Percentiles rank a stretch among this genome's conserved stretches.
Evolutionary conservation across 92 coral and sea anemone species (phyloP).

Genomic region (Galaxea fascicularis): DNA sequence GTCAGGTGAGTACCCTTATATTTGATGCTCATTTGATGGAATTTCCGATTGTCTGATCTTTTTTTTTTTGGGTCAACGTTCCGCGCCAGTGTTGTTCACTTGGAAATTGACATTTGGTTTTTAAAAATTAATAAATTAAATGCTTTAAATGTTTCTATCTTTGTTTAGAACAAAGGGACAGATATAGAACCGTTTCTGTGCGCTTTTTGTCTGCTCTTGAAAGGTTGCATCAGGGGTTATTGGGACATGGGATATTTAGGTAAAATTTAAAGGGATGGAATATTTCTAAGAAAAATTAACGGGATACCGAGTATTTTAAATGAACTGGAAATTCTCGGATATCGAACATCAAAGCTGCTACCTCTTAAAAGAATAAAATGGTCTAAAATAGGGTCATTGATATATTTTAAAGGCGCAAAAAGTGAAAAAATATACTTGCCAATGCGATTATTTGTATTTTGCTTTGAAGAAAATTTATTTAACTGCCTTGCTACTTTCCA

Average conservation of each 20-base stretch:
- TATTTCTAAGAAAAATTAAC: not conserved
- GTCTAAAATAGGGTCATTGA: no score
- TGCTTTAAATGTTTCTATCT: not conserved
- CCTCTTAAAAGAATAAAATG: no score
- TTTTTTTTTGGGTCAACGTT: no score
- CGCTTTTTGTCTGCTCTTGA: not conserved
- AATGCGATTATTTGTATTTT: no score
- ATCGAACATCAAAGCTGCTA: conserved; percentile 1
- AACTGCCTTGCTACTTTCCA: no score
- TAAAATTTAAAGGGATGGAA: no score
- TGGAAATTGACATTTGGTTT: no score
- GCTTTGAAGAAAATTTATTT: not conserved
- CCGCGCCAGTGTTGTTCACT: no score
- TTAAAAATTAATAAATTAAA: not conserved
- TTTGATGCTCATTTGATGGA: not conserved
- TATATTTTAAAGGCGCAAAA: no score
- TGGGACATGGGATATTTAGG: not conserved
- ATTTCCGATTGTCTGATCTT: not conserved
- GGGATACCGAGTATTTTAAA: not conserved
- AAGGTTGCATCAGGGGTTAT: not conserved
- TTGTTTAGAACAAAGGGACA: conserved; percentile 2
- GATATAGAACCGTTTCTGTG: not conserved
- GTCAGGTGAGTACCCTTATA: not conserved
- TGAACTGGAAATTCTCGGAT: not conserved
- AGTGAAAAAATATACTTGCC: no score